Evolutionary conservation across 2,888 invertebrate genomes (phyloP).

Genomic region (Mesorhabditis spiculigera): DNA sequence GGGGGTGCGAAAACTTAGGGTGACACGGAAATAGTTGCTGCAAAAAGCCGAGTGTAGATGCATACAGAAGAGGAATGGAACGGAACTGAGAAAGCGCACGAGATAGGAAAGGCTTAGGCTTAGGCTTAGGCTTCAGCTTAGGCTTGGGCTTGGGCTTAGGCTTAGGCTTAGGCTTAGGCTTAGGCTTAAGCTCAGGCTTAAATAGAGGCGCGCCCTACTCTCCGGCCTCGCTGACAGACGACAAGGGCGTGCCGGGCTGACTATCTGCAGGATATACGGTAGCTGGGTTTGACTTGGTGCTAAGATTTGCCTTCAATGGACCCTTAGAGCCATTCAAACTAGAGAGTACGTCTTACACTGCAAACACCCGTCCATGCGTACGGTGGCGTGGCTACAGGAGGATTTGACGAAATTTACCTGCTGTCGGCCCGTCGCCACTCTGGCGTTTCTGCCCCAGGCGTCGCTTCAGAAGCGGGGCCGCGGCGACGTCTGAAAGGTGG

Average conservation of each 20-base stretch:
- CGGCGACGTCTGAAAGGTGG: constrained; percentile 25
- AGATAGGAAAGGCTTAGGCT: no score
- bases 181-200: no score
- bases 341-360: background rate
- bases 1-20: no score
- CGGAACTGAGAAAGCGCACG: no score
- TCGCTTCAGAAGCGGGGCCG: constrained; percentile 37
- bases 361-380: background rate
- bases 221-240: constrained; percentile 10
- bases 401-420: background rate
- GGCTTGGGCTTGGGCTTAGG: no score
- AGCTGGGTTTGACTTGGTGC: background rate
- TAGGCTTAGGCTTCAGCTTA: no score
- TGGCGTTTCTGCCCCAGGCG: constrained; percentile 48
- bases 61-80: no score
- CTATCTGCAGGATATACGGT: background rate
- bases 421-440: constrained; percentile 17
- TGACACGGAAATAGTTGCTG: no score
- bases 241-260: constrained; percentile 7
- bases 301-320: background rate
- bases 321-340: background rate
- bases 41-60: no score
- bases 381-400: background rate
- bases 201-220: background rate
- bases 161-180: no score